Base-by-base conservation (phyloP, 1,140 invertebrate species). In the Leptoteleia sp. region DNA sequence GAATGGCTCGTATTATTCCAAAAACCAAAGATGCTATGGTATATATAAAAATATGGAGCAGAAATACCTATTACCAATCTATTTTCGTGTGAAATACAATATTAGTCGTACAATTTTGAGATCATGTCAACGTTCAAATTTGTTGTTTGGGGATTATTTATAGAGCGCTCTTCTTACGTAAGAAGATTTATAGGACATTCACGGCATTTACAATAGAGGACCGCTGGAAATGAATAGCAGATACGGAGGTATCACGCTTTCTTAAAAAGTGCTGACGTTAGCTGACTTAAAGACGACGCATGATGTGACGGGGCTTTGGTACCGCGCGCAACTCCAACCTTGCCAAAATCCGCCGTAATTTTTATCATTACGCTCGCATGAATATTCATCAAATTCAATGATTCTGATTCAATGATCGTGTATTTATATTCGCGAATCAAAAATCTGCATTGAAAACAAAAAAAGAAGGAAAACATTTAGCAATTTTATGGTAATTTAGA, bases 131-230 rank as follows among this genome's bases (percentile, higher is more conserved):
- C 68, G 55, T 62, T 62, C 57, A 45, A 72, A 62, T 37, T 55
- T 22, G 68, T 65, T 75, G 52, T 75, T 67, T 54, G 38, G 27
- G 13, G 13, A 75, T 50, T 75, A 75, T 76, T 76, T 67, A 76
- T 67, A 76, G 73, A 62, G 55, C 64, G 64, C 57, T n/a, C 33
- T 68, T 67, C 45, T 76, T 61, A 67, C 13, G 64, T 37, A 76
- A 76, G 19, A 68, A 68, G 64, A 76, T 76, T 76, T 76, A 70
- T 76, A 50, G 42, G 47, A 64, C 64, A 48, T 70, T 70, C 64
- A 55, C 48, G n/a, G 48, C 42, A 37, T 54, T 62, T 54, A 76
- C 73, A 76, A 76, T 76, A 43, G 57, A 52, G 7, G 5, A 40
- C 57, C 15, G 33, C 38, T 52, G 64, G 54, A 52, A 50, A 31